Conservation (phyloP, 1,140 invertebrate genomes). For the Ladona fulva region DNA sequence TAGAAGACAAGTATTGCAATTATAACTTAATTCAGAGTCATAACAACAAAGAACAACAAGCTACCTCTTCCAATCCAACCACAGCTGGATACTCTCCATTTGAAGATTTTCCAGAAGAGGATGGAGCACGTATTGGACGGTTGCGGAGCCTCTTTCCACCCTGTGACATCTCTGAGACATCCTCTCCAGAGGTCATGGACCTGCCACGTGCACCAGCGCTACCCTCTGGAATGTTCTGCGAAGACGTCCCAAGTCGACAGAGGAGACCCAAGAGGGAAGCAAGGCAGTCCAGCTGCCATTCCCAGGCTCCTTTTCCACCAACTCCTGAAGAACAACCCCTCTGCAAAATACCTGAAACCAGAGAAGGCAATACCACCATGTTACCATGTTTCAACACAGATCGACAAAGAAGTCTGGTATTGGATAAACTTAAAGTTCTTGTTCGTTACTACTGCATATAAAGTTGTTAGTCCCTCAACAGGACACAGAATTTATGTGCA, state of each 20-base stretch:
- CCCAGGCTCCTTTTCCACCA: conserved; percentile 48
- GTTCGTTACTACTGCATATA: no score
- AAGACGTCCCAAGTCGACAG: conserved; percentile 59
- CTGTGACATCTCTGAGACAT: conserved; percentile 14
- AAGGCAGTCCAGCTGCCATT: conserved; percentile 91
- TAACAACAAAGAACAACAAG: no score
- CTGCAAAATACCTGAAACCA: neutral
- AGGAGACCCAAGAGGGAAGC: conserved; percentile 75
- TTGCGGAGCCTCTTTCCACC: conserved; percentile 25
- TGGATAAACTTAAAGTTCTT: no score
- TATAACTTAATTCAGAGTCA: no score
- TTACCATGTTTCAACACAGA: no score
- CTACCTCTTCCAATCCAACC: conserved; percentile 50
- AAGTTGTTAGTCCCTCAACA: no score
- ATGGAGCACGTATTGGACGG: conserved; percentile 31
- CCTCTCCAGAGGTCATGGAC: neutral
- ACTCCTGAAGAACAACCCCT: neutral
- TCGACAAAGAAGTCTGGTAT: no score
- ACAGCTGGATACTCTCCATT: conserved; percentile 44
- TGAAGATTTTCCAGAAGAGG: conserved; percentile 32
- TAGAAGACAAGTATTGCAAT: no score
- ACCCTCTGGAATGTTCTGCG: conserved; percentile 37
- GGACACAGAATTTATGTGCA: no score
- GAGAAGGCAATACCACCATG: neutral
- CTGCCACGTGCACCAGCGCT: neutral